Base-by-base conservation (phyloP, 2,888 invertebrate species). In the Pardosa pseudoannulata region DNA sequence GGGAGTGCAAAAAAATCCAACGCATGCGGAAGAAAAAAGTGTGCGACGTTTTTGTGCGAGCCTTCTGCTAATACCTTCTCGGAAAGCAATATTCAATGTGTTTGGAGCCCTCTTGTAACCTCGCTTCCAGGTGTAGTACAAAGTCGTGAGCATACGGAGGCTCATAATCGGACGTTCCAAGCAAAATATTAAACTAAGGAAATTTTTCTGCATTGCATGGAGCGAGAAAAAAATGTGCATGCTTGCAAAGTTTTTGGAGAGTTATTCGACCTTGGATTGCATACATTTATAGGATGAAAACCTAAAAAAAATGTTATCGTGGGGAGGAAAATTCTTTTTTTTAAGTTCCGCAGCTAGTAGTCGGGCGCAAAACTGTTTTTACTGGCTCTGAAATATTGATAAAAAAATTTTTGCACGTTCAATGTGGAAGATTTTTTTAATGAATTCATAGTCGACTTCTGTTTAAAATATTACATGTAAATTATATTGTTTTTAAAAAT, bases 21-120 rank as follows among this genome's bases (percentile, higher is more conserved):
- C 28, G 87, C 87, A 87, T 72, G 46, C 64, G 1, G 1, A 6
- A 23, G 41, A 50, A 79, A 76, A 62, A 76, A 65, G 32, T 76
- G 79, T 87, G 87, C 87, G 73, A 73, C 76, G 39, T 32, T 70
- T 79, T 80, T 80, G 67, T 87, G 87, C 87, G 72, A 70, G 79
- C 64, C 79, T 36, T 70, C 83, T n/a, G 41, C 65, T n/a, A 56
- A 19, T 27, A 23, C 67, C 23, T 46, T 11, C 31, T 13, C 73
- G 65, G 64, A 70, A 79, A 41, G 79, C 70, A 36, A 23, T 74
- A 23, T 70, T 32, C 56, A 32, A 23, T 79, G 79, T 78, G 82
- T 46, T 46, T 46, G 46, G 46, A 46, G 46, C 46, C 46, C 46
- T 46, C 46, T 46, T 16, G 64, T 71, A 79, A 70, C 79, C 70